Conservation (phyloP, 2,113 vertebrate species). For the Ictalurus furcatus region DNA sequence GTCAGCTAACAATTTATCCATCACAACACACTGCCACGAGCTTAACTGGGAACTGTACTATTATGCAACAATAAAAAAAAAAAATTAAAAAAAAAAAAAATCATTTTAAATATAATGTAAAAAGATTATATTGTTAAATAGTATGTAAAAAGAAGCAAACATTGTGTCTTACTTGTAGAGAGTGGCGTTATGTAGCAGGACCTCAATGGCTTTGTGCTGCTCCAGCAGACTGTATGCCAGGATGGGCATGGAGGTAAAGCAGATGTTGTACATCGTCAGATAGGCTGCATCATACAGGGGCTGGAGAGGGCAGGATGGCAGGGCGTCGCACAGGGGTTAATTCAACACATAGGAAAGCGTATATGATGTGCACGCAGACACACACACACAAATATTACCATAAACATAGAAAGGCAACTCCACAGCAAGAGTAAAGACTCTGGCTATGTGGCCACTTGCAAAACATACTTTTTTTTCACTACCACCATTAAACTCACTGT, state of each 20-base stretch:
- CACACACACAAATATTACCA: background rate
- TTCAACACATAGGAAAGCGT: constrained; percentile 58
- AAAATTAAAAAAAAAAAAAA: too few relatives aligned
- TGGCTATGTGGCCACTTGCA: constrained; percentile 33
- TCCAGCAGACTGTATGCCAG: constrained; percentile 95
- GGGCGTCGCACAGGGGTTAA: constrained; percentile 64
- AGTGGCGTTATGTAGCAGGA: constrained; percentile 73
- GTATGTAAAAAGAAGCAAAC: background rate
- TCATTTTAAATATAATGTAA: too few relatives aligned
- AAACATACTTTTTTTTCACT: background rate
- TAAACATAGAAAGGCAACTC: constrained; percentile 19
- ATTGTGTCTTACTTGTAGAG: constrained; percentile 73
- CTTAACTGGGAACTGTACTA: background rate
- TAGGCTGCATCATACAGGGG: constrained; percentile 97
- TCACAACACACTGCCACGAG: background rate
- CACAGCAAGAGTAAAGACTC: constrained; percentile 32
- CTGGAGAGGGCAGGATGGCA: constrained; percentile 69
- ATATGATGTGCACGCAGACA: background rate
- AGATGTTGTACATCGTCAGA: constrained; percentile 99
- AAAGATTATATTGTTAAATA: too few relatives aligned
- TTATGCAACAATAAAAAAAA: background rate
- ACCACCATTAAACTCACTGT: background rate
- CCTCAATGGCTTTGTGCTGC: constrained; percentile 89
- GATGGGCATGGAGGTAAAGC: constrained; percentile 98
- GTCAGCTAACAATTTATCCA: background rate